These are phyloP conservation scores for Sebastes matsubarae DNA, from an alignment of 2,797 vertebrate genomes.

Conservation along the genomic window DNA sequence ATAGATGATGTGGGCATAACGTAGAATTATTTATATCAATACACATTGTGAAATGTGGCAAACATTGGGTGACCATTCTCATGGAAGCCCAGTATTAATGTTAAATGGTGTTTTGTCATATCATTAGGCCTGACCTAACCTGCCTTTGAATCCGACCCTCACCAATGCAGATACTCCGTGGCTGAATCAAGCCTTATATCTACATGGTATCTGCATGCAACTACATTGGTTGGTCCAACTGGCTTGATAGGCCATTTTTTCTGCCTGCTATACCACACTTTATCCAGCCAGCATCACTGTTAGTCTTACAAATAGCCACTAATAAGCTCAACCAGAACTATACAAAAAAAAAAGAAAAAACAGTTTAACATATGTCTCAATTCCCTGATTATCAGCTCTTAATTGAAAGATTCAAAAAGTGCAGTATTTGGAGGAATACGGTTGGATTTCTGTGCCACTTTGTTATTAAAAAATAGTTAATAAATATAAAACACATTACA, in stretches of 20 bases:
- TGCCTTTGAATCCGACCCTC: neutral
- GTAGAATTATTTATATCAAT: neutral
- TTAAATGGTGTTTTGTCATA: neutral
- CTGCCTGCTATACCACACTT: neutral
- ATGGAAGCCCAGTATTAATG: neutral
- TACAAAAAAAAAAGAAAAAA: too few species aligned
- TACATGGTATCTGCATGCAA: neutral
- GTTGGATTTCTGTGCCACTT: too few species aligned
- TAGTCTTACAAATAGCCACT: neutral
- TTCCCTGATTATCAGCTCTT: too few species aligned
- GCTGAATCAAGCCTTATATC: neutral
- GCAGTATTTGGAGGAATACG: too few species aligned
- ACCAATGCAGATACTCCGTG: neutral
- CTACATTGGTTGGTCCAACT: neutral
- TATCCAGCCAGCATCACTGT: neutral
- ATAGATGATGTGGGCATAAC: neutral
- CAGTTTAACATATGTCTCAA: too few species aligned
- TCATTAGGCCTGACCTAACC: neutral
- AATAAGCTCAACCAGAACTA: too few species aligned
- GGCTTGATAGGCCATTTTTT: neutral
- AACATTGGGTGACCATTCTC: neutral
- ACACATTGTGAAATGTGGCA: neutral
- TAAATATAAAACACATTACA: too few species aligned
- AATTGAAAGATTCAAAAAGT: too few species aligned
- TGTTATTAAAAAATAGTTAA: too few species aligned